A percentile compares a stretch with the other conserved stretches of the same genome.
Evolutionary conservation across 2,797 vertebrate genomes (phyloP).

Genomic region (Neopelma chrysocephalum): DNA sequence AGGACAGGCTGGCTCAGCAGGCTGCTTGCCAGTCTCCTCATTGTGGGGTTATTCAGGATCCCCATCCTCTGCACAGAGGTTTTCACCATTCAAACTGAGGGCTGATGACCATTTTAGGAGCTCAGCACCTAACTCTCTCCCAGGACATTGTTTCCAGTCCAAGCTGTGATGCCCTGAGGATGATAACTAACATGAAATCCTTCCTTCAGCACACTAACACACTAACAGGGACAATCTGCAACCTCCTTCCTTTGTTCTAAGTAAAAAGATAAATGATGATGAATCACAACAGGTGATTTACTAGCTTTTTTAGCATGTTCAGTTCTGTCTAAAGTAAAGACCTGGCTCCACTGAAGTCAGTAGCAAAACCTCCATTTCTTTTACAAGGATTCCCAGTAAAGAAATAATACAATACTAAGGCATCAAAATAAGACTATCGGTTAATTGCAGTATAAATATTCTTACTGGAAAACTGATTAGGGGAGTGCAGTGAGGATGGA

Average conservation of each 20-base stretch:
- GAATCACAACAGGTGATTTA: not conserved
- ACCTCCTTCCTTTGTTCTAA: not conserved
- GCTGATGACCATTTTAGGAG: not conserved
- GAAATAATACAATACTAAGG: not conserved
- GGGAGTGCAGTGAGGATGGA: not conserved
- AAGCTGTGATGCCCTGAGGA: not conserved
- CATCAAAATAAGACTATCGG: not conserved
- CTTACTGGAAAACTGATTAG: not conserved
- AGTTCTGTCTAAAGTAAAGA: not conserved
- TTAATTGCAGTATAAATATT: not conserved
- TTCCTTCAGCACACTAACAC: not conserved
- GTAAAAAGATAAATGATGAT: not conserved
- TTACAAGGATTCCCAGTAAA: not conserved
- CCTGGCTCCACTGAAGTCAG: not conserved
- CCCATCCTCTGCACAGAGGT: not conserved
- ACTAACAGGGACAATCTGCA: not conserved
- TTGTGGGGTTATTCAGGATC: not conserved
- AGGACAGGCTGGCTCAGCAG: not conserved
- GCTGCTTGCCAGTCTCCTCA: not conserved
- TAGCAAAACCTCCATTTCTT: not conserved
- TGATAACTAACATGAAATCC: not conserved
- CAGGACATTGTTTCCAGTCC: not conserved
- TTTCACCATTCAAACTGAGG: not conserved
- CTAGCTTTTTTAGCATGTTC: not conserved
- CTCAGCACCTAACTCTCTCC: not conserved